Evolutionary conservation across 1,140 invertebrate genomes (phyloP), one percentile per base, ranked within the genome.

Genomic region (Euwallacea similis): DNA sequence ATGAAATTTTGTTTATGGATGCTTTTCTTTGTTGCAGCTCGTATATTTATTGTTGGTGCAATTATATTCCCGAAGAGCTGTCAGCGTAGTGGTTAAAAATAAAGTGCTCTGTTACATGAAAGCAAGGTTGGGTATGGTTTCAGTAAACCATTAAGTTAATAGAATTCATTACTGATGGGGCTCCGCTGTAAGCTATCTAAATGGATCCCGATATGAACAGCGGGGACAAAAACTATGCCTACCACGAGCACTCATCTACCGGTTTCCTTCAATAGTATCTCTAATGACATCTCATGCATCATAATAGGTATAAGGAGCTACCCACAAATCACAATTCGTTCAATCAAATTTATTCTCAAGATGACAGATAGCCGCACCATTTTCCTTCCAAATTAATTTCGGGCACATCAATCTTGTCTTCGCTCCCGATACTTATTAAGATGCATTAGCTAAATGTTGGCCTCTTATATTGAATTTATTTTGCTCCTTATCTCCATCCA

Each of bases 371-470:
- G 50, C 53, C 53, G 16, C 53, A 70, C 69, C 60, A 70, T 70
- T 70, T 70, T 70, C 69, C 69, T 63, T 70, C 69, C 46, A 70
- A 70, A 70, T 70, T 70, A 70, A 70, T 70, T 70, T 70, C n/a
- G 69, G 15, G 13, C 53, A n/a, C 69, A 70, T 70, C 69, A 64
- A 70, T 70, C 69, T 60, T 70, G 69, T 70, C 69, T 43, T 15
- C 69, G 69, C 69, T 15, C 60, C 69, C 60, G 50, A 70, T 60
- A 44, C 42, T 60, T 68, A 68, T 68, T 60, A 47, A 47, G 66
- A 59, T 68, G 66, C 66, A 68, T 60, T 68, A 68, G 56, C 13
- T 58, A 58, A 58, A 58, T 58, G 46, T 13, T 50, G 13, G 2
- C 13, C 46, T 50, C 46, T 50, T 50, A 2, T 50, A 50, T 50